Conservation (phyloP, 2,797 vertebrate species). For the Spinus pinus region DNA sequence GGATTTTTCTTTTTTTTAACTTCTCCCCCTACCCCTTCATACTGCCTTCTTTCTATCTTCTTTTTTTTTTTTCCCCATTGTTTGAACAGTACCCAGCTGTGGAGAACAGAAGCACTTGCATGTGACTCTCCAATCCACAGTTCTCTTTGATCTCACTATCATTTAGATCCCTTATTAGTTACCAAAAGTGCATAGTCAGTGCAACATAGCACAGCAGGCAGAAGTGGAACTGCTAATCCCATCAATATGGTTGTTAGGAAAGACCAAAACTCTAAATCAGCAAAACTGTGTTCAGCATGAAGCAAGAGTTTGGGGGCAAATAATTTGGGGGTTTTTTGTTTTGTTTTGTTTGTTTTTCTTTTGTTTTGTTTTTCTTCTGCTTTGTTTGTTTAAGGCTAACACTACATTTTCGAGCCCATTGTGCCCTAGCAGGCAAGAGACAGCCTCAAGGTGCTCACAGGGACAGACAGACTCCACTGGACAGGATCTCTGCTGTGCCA, state of each 20-base stretch:
- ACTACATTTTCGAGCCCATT: background rate
- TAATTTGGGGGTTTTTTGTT: background rate
- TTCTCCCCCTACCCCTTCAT: background rate
- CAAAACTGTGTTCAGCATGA: background rate
- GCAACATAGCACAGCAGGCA: background rate
- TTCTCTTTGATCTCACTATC: background rate
- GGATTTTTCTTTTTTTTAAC: too few species aligned
- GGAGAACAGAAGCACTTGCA: background rate
- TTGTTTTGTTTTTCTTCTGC: background rate
- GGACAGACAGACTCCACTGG: fast-evolving
- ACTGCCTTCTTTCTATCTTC: background rate
- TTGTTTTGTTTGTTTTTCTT: background rate
- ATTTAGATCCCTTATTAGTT: background rate
- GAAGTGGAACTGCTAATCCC: background rate
- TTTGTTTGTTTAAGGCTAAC: background rate
- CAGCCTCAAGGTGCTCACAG: background rate
- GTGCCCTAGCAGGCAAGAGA: background rate
- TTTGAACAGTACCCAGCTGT: background rate
- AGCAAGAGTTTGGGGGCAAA: background rate
- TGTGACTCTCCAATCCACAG: background rate
- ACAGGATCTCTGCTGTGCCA: background rate
- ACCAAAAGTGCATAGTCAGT: background rate
- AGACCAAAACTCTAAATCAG: background rate
- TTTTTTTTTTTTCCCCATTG: too few species aligned
- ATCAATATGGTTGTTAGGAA: background rate